Evolutionary conservation across 1,140 invertebrate species (phyloP), one percentile per base, ranked within the genome.

Genomic region (Andricus grossulariae): DNA sequence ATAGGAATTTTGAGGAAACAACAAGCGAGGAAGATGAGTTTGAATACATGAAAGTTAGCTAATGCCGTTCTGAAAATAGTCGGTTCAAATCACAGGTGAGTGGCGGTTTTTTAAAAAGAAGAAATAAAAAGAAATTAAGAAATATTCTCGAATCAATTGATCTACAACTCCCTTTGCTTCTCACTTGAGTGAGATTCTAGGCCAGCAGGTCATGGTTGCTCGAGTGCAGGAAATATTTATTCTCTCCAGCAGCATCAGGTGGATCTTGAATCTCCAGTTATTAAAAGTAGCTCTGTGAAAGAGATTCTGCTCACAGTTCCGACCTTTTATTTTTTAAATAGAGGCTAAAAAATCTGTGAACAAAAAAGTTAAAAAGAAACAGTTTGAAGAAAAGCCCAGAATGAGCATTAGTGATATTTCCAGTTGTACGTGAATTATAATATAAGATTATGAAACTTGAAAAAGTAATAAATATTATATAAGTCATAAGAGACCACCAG

Each of bases 101-200:
- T 32, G 12, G 0, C 15, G 5, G 12, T 32, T 32, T 15, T 7
- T 32, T 25, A 4, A 39, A 39, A 66, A 39, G 32, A 60, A 60
- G 19, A 60, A 15, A 16, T 32, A 15, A 12, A 60, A 15, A 16
- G 13, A 25, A 21, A 15, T 25, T 5, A 39, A 66, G 32, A 66
- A 39, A 32, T 66, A 66, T 66, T 8, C 25, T 66, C 39, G 57
- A 16, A 66, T 66, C n/a, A 13, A 66, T 66, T 25, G 57, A 66
- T 66, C 57, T 13, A 39, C 25, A 32, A 66, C 57, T 66, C 57
- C 39, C 39, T 39, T 66, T 66, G 13, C 25, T 39, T 66, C 60
- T 66, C 16, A 66, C 11, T 66, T 66, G 60, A 66, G n/a, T 16
- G 60, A 66, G 60, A 21, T 66, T 66, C 60, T 66, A 66, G 60